Base-by-base conservation (phyloP, 2,888 invertebrate genomes). In the Hypercompe scribonia region DNA sequence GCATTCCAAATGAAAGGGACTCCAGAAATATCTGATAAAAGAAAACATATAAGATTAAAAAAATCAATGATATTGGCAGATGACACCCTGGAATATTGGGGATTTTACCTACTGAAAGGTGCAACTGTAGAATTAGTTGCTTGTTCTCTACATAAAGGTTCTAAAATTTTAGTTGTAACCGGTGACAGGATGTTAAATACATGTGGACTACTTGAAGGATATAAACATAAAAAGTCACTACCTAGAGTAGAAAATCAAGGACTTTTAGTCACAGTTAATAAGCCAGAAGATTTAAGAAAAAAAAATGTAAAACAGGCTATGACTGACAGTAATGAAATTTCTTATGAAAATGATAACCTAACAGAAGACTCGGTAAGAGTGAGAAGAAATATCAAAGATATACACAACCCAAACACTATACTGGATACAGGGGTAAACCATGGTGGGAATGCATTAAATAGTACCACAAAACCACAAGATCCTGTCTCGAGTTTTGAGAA, bases 1-100 rank as follows among this genome's bases (percentile, higher is more conserved):
- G 98, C 98, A 73, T 98, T 97, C 90, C 97, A 98, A 95, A 96
- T 98, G 94, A 95, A 96, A 79, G 96, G 96, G 31, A 96, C 96
- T 80, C 98, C 98, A 8, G 96, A 97, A 92, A 94, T 97, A 77
- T 97, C 97, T 68, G 94, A 96, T 73, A 97, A 96, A 85, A 96
- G 97, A 70, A 98, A 97, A 90, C 98, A 98, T 87, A 97, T 98
- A 82, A 95, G 97, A 81, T 93, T 98, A 82, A 97, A 97, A 89
- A 98, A 98, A 88, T 98, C 98, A 11, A 98, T 98, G 97, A 96
- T 96, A 3, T 92, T 98, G 78, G 98, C 98, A 0, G 98, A 98
- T 90, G 98, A 98, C 86, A 98, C 98, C 18, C 92, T 98, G 54
- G 98, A 98, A 90, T 98, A 98, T 90, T 98, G 98, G 98, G 98